Evolutionary conservation across 1,140 invertebrate genomes (phyloP).

Genomic region (Caenorhabditis remanei): DNA sequence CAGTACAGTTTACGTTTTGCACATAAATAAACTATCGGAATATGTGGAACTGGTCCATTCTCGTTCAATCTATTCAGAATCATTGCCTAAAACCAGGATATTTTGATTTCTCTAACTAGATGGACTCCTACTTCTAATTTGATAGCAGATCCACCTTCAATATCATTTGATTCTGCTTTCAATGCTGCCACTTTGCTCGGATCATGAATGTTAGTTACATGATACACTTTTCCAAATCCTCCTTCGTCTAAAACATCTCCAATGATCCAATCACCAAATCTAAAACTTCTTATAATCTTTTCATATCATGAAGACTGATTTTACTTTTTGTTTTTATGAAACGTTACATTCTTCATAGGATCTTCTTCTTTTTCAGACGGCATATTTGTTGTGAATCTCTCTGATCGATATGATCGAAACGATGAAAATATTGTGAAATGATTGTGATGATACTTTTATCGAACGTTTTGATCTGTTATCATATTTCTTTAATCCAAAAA

Average conservation of each 20-base stretch:
- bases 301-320: neutral
- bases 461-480: too few relatives aligned
- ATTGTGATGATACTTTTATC: too few relatives aligned
- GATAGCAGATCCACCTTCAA: constrained; percentile 66
- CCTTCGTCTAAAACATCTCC: constrained; percentile 62
- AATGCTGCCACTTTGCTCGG: constrained; percentile 52
- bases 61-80: constrained; percentile 60
- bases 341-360: constrained; percentile 44
- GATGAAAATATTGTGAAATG: neutral
- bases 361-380: constrained; percentile 35
- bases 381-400: constrained; percentile 5
- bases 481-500: too few relatives aligned
- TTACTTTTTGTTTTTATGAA: neutral
- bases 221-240: constrained; percentile 65
- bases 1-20: constrained; percentile 61
- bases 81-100: neutral
- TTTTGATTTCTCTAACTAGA: too few relatives aligned
- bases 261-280: constrained; percentile 62
- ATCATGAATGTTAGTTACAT: constrained; percentile 45
- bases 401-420: constrained; percentile 5
- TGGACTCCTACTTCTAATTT: constrained; percentile 56
- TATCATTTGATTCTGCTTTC: constrained; percentile 66
- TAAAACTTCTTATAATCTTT: neutral
- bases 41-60: constrained; percentile 55
- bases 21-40: constrained; percentile 58